A percentile compares a stretch with the other conserved stretches of the same genome.
These are phyloP conservation scores for Latrodectus geometricus DNA, from an alignment of 1,140 invertebrate species.

Conservation along the genomic window DNA sequence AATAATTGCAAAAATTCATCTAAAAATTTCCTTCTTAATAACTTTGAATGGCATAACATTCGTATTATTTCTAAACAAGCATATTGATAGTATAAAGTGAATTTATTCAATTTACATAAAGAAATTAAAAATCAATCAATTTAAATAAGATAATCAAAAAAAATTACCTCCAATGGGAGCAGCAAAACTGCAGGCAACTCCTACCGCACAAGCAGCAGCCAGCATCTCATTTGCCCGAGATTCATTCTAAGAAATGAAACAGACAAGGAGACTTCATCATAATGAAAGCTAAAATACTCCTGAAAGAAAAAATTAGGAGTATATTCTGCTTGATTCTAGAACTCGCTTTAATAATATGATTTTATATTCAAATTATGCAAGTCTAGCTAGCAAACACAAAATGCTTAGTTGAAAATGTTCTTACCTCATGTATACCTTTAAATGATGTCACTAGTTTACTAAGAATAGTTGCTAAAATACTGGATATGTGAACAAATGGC, in stretches of 20 bases:
- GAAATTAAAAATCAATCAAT: too few species aligned
- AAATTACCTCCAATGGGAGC: conserved; percentile 89
- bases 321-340: neutral
- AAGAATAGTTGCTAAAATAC: conserved; percentile 92
- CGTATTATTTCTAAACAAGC: too few species aligned
- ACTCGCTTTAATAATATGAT: neutral
- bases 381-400: neutral
- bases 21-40: too few species aligned
- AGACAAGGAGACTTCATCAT: conserved; percentile 16
- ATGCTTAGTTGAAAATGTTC: neutral
- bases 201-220: conserved; percentile 95
- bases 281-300: conserved; percentile 27
- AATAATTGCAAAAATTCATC: too few species aligned
- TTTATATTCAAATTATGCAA: neutral
- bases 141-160: neutral
- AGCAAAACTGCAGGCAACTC: conserved; percentile 95
- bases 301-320: conserved; percentile 54
- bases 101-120: too few species aligned
- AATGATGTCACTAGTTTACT: conserved; percentile 92
- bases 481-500: conserved; percentile 82
- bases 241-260: conserved; percentile 79
- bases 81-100: too few species aligned
- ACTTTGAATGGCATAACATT: too few species aligned
- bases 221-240: conserved; percentile 94
- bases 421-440: conserved; percentile 71